These are phyloP conservation scores for Pseudoips prasinana DNA, from an alignment of 2,888 invertebrate species.

Conservation along the genomic window DNA sequence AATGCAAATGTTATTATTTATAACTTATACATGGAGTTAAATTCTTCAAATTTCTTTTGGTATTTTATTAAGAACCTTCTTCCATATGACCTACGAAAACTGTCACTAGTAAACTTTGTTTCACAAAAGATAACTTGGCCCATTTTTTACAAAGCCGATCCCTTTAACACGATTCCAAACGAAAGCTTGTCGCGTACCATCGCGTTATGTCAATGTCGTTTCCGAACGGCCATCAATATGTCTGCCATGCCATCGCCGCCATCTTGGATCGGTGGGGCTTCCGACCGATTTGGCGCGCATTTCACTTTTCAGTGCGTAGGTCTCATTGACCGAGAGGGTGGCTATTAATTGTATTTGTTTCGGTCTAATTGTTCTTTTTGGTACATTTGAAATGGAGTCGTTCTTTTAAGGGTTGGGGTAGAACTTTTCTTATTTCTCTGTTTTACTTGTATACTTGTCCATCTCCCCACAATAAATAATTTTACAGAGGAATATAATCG, in stretches of 20 bases:
- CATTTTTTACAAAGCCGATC: conserved; percentile 30
- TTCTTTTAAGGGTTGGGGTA: conserved; percentile 21
- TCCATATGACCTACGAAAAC: no score
- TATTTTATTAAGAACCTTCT: no score
- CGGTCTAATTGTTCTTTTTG: conserved; percentile 33
- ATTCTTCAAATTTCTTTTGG: no score
- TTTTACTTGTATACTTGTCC: no score
- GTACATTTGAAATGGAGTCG: conserved; percentile 23
- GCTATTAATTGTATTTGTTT: conserved; percentile 37
- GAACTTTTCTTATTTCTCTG: no score
- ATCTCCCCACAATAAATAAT: no score
- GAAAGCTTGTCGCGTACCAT: conserved; percentile 40
- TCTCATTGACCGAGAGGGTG: conserved; percentile 32
- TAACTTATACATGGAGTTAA: no score
- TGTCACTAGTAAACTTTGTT: no score
- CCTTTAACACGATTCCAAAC: conserved; percentile 33
- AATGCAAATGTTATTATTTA: no score
- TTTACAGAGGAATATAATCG: no score
- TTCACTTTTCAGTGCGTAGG: conserved; percentile 42
- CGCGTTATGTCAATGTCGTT: conserved; percentile 52
- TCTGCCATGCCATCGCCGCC: conserved; percentile 36
- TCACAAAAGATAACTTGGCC: conserved; percentile 29
- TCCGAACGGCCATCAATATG: conserved; percentile 47
- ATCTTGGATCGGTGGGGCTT: conserved; percentile 38
- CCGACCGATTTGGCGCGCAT: conserved; percentile 38